Conservation (phyloP, 2,113 vertebrate genomes). For the Plecotus auritus region DNA sequence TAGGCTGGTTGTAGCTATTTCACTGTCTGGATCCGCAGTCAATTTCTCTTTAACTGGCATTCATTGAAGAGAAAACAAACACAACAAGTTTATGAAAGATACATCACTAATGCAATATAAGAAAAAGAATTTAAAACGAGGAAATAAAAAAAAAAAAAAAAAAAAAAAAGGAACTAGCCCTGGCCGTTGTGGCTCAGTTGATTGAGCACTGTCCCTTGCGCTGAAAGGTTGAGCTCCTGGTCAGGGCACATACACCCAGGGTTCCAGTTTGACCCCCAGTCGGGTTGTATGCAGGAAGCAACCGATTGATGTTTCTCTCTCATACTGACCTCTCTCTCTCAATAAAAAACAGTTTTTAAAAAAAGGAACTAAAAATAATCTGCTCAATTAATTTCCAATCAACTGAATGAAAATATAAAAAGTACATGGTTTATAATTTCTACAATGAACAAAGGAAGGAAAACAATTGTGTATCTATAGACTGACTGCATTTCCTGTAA, state of each 20-base stretch:
- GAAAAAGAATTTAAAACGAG: conserved; percentile 45
- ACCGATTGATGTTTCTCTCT: background rate
- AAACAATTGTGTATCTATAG: conserved; percentile 9
- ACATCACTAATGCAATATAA: background rate
- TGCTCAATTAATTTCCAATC: background rate
- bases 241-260: background rate
- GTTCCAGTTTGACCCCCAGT: background rate
- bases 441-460: conserved; percentile 26
- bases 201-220: background rate
- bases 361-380: background rate
- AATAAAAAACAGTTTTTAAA: background rate
- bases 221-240: background rate
- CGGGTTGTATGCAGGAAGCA: background rate
- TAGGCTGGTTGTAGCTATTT: conserved; percentile 98
- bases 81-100: conserved; percentile 47
- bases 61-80: conserved; percentile 58
- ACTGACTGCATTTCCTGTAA: conserved; percentile 21
- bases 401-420: background rate
- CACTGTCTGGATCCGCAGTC: conserved; percentile 99
- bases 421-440: conserved; percentile 5
- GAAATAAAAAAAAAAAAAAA: background rate
- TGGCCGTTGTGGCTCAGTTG: background rate
- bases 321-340: background rate
- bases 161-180: background rate
- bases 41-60: conserved; percentile 97